These are phyloP conservation scores for Lasioglossum oenotherae DNA, from an alignment of 2,888 invertebrate genomes.

Conservation along the genomic window DNA sequence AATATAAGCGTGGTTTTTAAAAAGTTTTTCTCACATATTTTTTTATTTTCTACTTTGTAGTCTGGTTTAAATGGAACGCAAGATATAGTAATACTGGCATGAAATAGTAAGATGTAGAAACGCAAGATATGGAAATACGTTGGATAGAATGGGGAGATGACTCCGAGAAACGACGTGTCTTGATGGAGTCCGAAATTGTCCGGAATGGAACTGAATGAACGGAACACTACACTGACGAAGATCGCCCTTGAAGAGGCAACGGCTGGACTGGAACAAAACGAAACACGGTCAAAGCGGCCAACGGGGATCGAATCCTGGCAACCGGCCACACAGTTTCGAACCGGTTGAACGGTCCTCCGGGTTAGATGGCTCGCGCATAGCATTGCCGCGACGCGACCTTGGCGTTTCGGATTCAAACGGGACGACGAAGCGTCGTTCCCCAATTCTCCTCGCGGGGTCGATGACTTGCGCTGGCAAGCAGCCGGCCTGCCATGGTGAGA, in stretches of 20 bases:
- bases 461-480: slow-evolving; percentile 62
- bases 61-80: too few relatives aligned
- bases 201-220: too few relatives aligned
- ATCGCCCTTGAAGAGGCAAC: neutral
- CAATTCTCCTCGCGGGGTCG: slow-evolving; percentile 72
- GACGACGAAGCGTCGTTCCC: slow-evolving; percentile 61
- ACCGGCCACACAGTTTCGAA: slow-evolving; percentile 43
- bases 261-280: neutral
- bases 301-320: slow-evolving; percentile 42
- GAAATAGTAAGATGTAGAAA: too few relatives aligned
- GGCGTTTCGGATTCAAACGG: slow-evolving; percentile 47
- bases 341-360: slow-evolving; percentile 45
- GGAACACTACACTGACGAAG: neutral
- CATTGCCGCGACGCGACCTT: slow-evolving; percentile 49
- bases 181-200: too few relatives aligned
- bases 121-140: too few relatives aligned
- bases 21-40: too few relatives aligned
- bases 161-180: too few relatives aligned
- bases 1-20: too few relatives aligned
- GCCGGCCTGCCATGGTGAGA: slow-evolving; percentile 29
- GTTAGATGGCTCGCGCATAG: neutral
- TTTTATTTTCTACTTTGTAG: too few relatives aligned
- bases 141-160: too few relatives aligned
- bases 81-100: too few relatives aligned
- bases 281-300: neutral